Conservation (phyloP, 2,113 vertebrate genomes). For the Gadus chalcogrammus region DNA sequence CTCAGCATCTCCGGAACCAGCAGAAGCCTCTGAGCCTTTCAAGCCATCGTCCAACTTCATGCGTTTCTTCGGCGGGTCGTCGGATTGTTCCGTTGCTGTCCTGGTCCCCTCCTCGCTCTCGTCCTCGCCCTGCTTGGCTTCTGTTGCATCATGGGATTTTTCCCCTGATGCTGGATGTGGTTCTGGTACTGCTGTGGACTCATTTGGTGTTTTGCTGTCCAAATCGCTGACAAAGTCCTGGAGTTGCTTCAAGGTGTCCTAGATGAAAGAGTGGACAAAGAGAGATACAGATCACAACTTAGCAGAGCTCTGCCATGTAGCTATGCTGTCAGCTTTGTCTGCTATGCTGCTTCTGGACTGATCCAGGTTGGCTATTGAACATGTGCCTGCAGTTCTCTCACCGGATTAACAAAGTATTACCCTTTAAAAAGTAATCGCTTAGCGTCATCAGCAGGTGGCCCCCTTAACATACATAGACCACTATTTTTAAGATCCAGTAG, state of each 20-base stretch:
- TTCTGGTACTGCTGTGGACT: conserved; percentile 21
- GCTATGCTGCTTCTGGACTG: too few relatives aligned
- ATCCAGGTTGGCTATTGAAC: too few relatives aligned
- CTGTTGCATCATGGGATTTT: conserved; percentile 33
- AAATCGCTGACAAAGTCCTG: conserved; percentile 67
- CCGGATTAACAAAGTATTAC: too few relatives aligned
- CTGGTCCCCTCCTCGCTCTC: background rate
- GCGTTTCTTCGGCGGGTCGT: conserved; percentile 80
- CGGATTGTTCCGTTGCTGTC: conserved; percentile 18
- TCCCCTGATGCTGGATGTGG: conserved; percentile 12
- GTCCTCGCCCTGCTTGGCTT: background rate
- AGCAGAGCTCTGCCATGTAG: too few relatives aligned
- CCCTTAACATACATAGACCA: too few relatives aligned
- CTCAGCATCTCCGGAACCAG: background rate
- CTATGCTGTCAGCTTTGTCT: too few relatives aligned
- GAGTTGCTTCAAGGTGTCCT: conserved; percentile 81
- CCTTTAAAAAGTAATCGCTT: too few relatives aligned
- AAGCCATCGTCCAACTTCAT: conserved; percentile 64
- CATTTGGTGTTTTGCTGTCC: conserved; percentile 35
- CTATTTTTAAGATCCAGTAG: too few relatives aligned
- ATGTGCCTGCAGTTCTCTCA: too few relatives aligned
- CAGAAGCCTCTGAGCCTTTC: too few relatives aligned
- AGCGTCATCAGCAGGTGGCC: too few relatives aligned
- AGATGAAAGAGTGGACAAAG: conserved; percentile 28
- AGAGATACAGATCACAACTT: background rate